Evolutionary conservation across 2,888 invertebrate species (phyloP).

Genomic region (Endomychus coccineus): DNA sequence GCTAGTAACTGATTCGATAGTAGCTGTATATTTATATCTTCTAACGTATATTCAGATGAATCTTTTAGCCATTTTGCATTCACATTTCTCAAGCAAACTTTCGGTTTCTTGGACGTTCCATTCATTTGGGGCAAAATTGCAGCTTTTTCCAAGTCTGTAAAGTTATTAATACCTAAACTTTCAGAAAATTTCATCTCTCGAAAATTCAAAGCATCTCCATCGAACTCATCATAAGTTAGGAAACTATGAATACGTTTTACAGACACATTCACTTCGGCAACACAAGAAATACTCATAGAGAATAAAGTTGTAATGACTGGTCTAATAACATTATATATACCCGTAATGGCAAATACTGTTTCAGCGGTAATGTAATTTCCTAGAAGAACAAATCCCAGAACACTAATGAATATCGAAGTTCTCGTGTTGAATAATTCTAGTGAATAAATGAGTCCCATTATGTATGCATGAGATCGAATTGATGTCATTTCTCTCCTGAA

Average conservation of each 20-base stretch:
- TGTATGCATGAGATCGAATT: conserved; percentile 67
- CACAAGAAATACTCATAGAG: conserved; percentile 75
- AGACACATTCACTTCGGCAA: conserved; percentile 73
- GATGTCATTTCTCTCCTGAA: conserved; percentile 62
- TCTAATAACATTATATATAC: conserved; percentile 82
- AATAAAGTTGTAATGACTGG: conserved; percentile 87
- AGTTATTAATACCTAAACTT: not conserved
- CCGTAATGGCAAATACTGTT: conserved; percentile 79
- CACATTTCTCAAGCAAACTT: conserved; percentile 54
- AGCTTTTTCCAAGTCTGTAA: no score
- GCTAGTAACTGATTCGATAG: conserved; percentile 44
- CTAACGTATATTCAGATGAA: conserved; percentile 38
- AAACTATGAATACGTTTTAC: conserved; percentile 61
- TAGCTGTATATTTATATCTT: conserved; percentile 43
- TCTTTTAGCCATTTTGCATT: conserved; percentile 58
- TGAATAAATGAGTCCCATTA: conserved; percentile 68
- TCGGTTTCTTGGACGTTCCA: conserved; percentile 40
- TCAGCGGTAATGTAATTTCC: conserved; percentile 72
- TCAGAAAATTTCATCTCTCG: not conserved
- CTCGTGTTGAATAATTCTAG: conserved; percentile 85
- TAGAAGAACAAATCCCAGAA: conserved; percentile 66
- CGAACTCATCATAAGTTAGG: conserved; percentile 46
- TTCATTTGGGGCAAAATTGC: conserved; percentile 25
- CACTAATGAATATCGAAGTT: conserved; percentile 77
- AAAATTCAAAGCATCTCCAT: conserved; percentile 38